Evolutionary conservation across 2,113 vertebrate species (phyloP).

Genomic region (Arizona elegans): DNA sequence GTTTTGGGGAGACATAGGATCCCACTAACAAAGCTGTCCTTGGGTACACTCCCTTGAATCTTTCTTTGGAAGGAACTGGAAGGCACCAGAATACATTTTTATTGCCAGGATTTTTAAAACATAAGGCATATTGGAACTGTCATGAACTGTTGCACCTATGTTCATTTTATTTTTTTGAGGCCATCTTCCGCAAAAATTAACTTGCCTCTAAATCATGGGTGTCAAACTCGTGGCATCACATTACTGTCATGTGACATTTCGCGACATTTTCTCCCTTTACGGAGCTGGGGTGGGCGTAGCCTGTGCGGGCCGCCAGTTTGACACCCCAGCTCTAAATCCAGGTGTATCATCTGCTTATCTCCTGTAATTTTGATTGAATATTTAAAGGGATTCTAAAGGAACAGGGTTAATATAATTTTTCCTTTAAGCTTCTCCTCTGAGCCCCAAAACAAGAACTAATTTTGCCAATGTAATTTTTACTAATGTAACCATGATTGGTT

Average conservation of each 20-base stretch:
- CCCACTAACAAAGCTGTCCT: not conserved
- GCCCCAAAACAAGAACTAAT: not conserved
- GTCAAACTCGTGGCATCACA: too few relatives aligned
- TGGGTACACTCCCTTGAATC: not conserved
- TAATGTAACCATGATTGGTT: not conserved
- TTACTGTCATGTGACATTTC: too few relatives aligned
- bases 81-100: not conserved
- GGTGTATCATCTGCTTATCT: not conserved
- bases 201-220: not conserved
- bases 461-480: slow-evolving; percentile 74
- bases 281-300: too few relatives aligned
- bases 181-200: not conserved
- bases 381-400: not conserved
- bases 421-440: not conserved
- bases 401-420: not conserved
- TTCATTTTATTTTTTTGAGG: not conserved
- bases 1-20: not conserved
- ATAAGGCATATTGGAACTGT: not conserved
- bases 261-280: too few relatives aligned
- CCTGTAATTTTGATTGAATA: not conserved
- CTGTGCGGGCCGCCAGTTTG: too few relatives aligned
- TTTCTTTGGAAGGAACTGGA: not conserved
- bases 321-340: not conserved
- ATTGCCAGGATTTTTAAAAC: not conserved
- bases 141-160: not conserved